Percentiles rank a stretch among this genome's conserved stretches.
phyloP scores from a whole-genome alignment of 2,113 vertebrate species.

The Eudyptes chrysolophus region DNA sequence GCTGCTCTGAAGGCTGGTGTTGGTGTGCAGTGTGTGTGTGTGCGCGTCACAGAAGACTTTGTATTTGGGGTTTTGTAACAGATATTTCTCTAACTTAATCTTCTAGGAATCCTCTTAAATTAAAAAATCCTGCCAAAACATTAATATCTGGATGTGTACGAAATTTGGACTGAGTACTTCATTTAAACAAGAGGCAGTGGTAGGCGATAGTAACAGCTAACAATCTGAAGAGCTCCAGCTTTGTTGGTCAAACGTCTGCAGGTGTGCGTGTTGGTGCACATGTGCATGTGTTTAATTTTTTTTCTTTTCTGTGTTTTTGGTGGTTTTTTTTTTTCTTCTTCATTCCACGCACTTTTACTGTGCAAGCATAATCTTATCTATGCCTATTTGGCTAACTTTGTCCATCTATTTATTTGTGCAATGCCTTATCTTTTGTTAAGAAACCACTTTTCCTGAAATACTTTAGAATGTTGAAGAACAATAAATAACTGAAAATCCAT shows the following conservation, averaged over 20 bases:
- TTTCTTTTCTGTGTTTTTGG: neutral
- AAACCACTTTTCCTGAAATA: constrained; percentile 31
- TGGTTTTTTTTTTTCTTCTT: neutral
- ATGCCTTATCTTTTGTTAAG: constrained; percentile 31
- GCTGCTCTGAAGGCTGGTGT: constrained; percentile 51
- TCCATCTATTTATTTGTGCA: neutral
- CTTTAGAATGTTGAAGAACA: neutral
- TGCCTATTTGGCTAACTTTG: neutral
- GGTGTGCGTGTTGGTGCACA: neutral
- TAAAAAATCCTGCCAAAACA: constrained; percentile 31
- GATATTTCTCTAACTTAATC: constrained; percentile 51
- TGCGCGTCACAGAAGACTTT: neutral
- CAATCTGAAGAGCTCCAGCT: neutral
- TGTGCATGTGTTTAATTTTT: neutral
- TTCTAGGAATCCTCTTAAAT: constrained; percentile 57
- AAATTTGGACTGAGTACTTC: neutral
- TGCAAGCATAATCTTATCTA: neutral
- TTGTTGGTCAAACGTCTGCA: neutral
- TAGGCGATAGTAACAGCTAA: neutral
- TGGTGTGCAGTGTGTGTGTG: neutral
- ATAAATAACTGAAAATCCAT: constrained; percentile 19
- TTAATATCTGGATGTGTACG: neutral
- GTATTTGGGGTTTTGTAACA: constrained; percentile 8
- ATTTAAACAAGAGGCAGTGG: neutral
- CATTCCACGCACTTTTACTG: neutral